phyloP scores from a whole-genome alignment of 2,113 vertebrate species.

The Xenotilapia longispinis region DNA sequence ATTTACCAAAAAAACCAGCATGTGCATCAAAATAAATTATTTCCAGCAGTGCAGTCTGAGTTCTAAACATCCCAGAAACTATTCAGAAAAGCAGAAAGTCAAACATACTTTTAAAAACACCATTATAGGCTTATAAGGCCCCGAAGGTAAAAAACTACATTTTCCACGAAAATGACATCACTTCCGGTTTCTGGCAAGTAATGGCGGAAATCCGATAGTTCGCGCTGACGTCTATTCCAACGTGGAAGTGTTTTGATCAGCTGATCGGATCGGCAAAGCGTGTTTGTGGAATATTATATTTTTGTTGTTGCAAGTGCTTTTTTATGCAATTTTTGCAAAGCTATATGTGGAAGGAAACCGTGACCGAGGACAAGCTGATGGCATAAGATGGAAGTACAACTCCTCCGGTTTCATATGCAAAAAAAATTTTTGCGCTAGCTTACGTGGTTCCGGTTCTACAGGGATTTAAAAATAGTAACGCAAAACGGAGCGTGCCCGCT shows the following conservation, averaged over 20 bases:
- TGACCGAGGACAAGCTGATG: no score
- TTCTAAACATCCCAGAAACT: fast-evolving
- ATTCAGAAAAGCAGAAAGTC: background rate
- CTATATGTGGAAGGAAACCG: no score
- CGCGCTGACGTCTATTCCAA: fast-evolving
- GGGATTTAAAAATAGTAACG: no score
- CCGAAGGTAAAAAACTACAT: fast-evolving
- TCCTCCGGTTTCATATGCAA: no score
- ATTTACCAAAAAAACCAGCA: fast-evolving
- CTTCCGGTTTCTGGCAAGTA: fast-evolving
- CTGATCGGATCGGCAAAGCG: background rate
- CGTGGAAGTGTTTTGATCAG: fast-evolving
- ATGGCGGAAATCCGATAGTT: fast-evolving
- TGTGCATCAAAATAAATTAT: background rate
- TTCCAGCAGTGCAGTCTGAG: fast-evolving
- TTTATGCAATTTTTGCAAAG: no score
- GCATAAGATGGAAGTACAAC: no score
- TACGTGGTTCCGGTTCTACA: no score
- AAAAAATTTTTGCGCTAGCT: no score
- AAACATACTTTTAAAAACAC: background rate
- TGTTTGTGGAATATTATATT: no score
- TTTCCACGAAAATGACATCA: fast-evolving
- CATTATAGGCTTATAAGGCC: fast-evolving
- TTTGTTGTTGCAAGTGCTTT: no score
- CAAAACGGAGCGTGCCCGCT: fast-evolving